phyloP scores from a whole-genome alignment of 1,140 invertebrate species.

The Ips typographus region DNA sequence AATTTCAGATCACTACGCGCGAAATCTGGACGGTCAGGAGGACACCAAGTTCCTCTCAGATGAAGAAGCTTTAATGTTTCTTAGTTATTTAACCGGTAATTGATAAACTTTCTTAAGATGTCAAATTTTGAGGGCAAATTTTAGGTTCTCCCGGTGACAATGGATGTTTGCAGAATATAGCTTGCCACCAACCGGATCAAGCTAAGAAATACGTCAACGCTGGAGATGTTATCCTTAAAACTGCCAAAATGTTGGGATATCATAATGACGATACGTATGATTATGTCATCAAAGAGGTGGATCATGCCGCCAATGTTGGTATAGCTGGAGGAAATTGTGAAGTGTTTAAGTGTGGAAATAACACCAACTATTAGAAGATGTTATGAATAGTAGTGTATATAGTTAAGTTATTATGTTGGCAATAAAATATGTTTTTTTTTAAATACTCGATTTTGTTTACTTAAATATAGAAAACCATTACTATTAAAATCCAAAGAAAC shows the following conservation, averaged over 20 bases:
- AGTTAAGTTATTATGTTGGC: too few species aligned
- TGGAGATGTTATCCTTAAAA: conserved; percentile 70
- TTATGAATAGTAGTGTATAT: too few species aligned
- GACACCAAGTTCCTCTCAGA: conserved; percentile 39
- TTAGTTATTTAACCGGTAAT: conserved; percentile 47
- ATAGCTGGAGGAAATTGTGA: conserved; percentile 45
- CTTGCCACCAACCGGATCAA: conserved; percentile 71
- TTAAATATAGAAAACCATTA: too few species aligned
- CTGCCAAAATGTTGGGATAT: conserved; percentile 61
- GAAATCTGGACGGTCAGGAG: conserved; percentile 55
- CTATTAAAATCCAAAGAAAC: too few species aligned
- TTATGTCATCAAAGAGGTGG: conserved; percentile 44
- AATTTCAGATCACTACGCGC: conserved; percentile 50
- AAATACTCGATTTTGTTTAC: too few species aligned
- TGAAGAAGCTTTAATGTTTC: conserved; percentile 47
- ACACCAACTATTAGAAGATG: not conserved
- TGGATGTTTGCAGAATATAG: conserved; percentile 73
- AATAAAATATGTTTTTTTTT: too few species aligned
- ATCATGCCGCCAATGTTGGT: conserved; percentile 45
- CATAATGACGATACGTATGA: conserved; percentile 41
- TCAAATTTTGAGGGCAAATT: conserved; percentile 11
- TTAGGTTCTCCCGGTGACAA: conserved; percentile 62
- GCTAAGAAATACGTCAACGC: conserved; percentile 73
- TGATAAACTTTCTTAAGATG: not conserved
- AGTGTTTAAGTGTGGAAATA: conserved; percentile 36